phyloP scores from a whole-genome alignment of 2,888 invertebrate genomes.

The Tenthredo livida region DNA sequence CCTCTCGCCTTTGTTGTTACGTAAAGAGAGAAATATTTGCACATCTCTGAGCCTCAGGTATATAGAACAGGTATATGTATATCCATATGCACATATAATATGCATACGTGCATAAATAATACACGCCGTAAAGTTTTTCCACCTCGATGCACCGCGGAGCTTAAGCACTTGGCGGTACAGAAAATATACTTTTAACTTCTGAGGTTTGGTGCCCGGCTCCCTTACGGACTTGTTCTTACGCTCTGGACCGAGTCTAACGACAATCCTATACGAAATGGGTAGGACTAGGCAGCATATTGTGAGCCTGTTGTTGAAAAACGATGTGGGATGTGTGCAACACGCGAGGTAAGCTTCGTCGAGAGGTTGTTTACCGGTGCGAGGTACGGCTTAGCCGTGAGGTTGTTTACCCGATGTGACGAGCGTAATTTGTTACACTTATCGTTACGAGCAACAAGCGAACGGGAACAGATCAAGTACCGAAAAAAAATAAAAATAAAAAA shows the following conservation, averaged over 20 bases:
- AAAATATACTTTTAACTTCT: slow-evolving; percentile 35
- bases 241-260: slow-evolving; percentile 38
- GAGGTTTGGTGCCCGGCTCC: background rate
- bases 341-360: slow-evolving; percentile 33
- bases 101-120: slow-evolving; percentile 35
- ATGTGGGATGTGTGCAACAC: background rate
- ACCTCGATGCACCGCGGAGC: slow-evolving; percentile 27
- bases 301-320: slow-evolving; percentile 18
- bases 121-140: slow-evolving; percentile 33
- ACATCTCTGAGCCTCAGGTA: slow-evolving; percentile 4
- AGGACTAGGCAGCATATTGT: slow-evolving; percentile 14
- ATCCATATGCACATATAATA: slow-evolving; percentile 4
- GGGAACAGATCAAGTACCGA: background rate
- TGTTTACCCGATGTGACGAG: slow-evolving; percentile 45
- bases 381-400: slow-evolving; percentile 12
- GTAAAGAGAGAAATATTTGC: slow-evolving; percentile 39
- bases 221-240: slow-evolving; percentile 25
- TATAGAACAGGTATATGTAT: no score
- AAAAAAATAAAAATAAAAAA: background rate
- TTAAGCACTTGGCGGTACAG: slow-evolving; percentile 37
- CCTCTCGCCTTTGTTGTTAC: slow-evolving; percentile 61
- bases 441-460: slow-evolving; percentile 18
- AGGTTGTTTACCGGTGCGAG: slow-evolving; percentile 44
- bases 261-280: slow-evolving; percentile 20
- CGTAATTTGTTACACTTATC: slow-evolving; percentile 40